Conservation (phyloP, 2,888 invertebrate species). For the Trichogramma dendrolimi region DNA sequence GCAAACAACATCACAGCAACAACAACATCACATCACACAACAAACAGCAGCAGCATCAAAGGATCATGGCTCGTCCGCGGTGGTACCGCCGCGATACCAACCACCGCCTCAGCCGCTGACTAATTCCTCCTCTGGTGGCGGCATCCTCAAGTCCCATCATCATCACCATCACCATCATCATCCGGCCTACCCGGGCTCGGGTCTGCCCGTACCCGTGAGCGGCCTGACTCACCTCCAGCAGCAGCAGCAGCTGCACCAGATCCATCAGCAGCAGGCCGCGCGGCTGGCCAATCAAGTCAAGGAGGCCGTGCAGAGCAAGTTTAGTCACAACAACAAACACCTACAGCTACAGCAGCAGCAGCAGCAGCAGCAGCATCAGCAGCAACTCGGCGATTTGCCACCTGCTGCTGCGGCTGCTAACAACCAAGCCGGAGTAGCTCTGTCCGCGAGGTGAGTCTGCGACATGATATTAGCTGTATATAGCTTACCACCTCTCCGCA, state of each 20-base stretch:
- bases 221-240: conserved; percentile 39
- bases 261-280: conserved; percentile 44
- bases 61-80: conserved; percentile 41
- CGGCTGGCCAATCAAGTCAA: conserved; percentile 29
- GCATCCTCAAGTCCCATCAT: conserved; percentile 59
- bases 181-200: conserved; percentile 34
- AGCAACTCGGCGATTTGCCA: background rate
- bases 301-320: conserved; percentile 28
- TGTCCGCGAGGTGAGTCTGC: too few species aligned
- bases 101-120: conserved; percentile 60
- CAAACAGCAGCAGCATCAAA: conserved; percentile 40
- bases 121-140: conserved; percentile 41
- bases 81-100: conserved; percentile 73
- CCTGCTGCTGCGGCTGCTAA: too few species aligned
- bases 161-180: conserved; percentile 40
- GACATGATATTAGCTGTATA: too few species aligned
- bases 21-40: conserved; percentile 38
- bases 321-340: conserved; percentile 24
- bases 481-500: too few species aligned
- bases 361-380: background rate
- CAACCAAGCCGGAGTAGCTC: too few species aligned
- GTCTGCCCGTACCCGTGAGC: conserved; percentile 34
- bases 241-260: conserved; percentile 45
- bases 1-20: conserved; percentile 34
- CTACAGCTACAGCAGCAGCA: conserved; percentile 8